A percentile compares a stretch with the other conserved stretches of the same genome.
phyloP scores from a whole-genome alignment of 2,113 vertebrate species.

The Zootoca vivipara region DNA sequence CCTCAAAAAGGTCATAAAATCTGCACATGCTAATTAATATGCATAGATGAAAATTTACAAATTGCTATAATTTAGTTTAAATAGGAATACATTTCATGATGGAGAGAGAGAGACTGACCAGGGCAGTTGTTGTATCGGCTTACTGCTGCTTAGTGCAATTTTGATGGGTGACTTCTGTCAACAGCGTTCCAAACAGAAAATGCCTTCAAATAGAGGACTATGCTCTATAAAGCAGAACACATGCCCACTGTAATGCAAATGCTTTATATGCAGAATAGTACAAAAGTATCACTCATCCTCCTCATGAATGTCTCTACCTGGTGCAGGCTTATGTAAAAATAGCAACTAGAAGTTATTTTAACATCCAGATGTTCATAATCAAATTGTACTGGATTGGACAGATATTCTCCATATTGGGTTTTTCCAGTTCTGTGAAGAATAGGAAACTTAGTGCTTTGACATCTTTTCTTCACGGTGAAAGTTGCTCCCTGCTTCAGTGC shows the following conservation, averaged over 20 bases:
- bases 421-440: neutral
- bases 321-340: neutral
- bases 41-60: no score
- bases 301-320: neutral
- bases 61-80: no score
- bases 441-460: constrained; percentile 5
- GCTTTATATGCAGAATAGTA: neutral
- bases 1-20: neutral
- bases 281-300: neutral
- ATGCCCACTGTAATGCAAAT: neutral
- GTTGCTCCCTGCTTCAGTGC: rapidly evolving
- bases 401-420: neutral
- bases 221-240: no score
- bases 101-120: no score
- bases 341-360: neutral
- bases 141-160: no score
- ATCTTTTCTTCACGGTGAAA: constrained; percentile 18
- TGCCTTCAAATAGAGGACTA: no score
- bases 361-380: neutral
- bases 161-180: no score
- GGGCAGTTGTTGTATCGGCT: no score
- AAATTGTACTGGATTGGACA: neutral
- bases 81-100: no score
- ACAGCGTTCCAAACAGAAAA: no score
- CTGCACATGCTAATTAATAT: neutral